phyloP scores from a whole-genome alignment of 1,140 invertebrate genomes.

The Octopus sinensis region DNA sequence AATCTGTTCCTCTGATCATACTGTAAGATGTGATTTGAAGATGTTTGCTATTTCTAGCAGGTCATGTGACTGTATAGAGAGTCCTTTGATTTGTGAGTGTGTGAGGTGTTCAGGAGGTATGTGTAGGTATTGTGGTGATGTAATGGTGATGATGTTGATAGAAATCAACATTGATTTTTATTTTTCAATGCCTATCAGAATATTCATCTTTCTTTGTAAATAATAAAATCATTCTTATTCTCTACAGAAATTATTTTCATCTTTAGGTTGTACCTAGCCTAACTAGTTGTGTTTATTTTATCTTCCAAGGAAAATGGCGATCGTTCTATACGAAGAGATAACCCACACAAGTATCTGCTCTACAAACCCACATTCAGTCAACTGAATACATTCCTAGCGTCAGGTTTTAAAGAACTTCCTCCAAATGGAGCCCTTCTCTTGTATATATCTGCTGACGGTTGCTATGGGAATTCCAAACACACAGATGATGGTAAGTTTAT shows the following conservation, averaged over 20 bases:
- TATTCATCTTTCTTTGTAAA: too few species aligned
- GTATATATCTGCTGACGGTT: slow-evolving; percentile 91
- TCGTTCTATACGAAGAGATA: slow-evolving; percentile 69
- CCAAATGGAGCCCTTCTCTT: slow-evolving; percentile 84
- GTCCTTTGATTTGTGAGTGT: too few species aligned
- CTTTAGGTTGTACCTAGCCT: background rate
- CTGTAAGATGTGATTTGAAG: too few species aligned
- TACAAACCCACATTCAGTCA: slow-evolving; percentile 94
- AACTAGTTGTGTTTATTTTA: background rate
- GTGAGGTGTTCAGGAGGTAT: too few species aligned
- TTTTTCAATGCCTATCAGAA: too few species aligned
- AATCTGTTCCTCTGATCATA: too few species aligned
- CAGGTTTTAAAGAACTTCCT: slow-evolving; percentile 89
- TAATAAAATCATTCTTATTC: too few species aligned
- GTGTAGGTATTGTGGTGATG: too few species aligned
- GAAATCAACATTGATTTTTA: too few species aligned
- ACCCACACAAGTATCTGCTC: slow-evolving; percentile 94
- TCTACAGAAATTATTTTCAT: background rate
- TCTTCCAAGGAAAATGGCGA: slow-evolving; percentile 50
- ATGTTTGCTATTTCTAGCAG: too few species aligned
- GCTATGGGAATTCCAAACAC: slow-evolving; percentile 82
- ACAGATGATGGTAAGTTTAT: slow-evolving; percentile 79
- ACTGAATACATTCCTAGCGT: slow-evolving; percentile 88
- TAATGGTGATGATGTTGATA: too few species aligned
- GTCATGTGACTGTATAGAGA: too few species aligned